Conservation (phyloP, 2,113 vertebrate species). For the Phrynocephalus versicolor region DNA sequence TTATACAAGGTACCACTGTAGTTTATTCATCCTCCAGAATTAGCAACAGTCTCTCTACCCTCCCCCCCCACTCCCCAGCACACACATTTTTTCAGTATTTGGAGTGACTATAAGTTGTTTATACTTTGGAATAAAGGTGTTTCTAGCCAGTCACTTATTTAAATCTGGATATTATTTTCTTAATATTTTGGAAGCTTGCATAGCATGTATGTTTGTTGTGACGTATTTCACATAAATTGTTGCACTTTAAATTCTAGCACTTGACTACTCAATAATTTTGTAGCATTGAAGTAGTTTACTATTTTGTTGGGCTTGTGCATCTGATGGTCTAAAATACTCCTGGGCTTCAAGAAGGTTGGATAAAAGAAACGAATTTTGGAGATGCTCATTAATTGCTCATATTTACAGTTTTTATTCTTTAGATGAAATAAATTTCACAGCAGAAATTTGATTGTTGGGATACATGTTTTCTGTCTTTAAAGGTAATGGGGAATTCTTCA, state of each 20-base stretch:
- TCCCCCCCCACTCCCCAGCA: not conserved
- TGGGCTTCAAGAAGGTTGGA: not conserved
- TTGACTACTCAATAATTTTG: not conserved
- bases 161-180: not conserved
- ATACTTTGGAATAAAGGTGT: not conserved
- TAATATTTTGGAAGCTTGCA: not conserved
- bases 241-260: not conserved
- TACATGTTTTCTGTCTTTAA: slow-evolving; percentile 57
- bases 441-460: not conserved
- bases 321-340: not conserved
- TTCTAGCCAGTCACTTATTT: not conserved
- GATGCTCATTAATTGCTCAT: not conserved
- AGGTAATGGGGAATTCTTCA: slow-evolving; percentile 96
- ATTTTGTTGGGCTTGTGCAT: not conserved
- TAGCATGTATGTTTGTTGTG: not conserved
- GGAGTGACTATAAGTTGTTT: not conserved
- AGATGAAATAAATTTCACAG: not conserved
- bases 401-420: not conserved
- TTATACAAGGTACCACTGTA: too few relatives aligned
- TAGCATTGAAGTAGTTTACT: not conserved
- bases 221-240: not conserved
- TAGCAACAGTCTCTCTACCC: too few relatives aligned
- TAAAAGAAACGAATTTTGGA: not conserved
- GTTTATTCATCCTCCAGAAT: too few relatives aligned
- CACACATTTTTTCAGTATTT: not conserved